phyloP scores from a whole-genome alignment of 2,888 invertebrate species.

The Tetrapedia diversipes region DNA sequence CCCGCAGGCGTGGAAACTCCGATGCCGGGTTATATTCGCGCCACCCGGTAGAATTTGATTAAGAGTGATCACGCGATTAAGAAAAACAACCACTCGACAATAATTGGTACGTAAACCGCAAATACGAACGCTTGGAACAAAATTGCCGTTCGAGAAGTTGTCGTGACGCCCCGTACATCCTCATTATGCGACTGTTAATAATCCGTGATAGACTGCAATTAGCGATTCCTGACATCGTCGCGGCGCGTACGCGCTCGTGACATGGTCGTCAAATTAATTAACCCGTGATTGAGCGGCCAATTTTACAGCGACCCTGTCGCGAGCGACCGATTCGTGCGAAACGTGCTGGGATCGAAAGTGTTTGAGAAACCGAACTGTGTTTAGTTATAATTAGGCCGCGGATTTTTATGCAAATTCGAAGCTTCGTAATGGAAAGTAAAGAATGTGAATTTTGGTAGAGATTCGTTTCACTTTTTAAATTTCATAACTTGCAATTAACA shows the following conservation, averaged over 20 bases:
- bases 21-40: neutral
- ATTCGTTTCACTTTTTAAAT: no score
- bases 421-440: no score
- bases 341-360: neutral
- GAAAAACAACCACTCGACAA: neutral
- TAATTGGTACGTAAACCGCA: conserved; percentile 11
- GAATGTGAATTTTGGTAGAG: no score
- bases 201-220: conserved; percentile 60
- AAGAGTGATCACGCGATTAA: neutral
- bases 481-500: no score
- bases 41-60: neutral
- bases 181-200: conserved; percentile 54
- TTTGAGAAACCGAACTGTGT: no score
- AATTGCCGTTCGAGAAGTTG: conserved; percentile 27
- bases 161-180: conserved; percentile 5
- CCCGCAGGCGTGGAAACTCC: no score
- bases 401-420: no score
- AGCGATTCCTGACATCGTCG: conserved; percentile 45
- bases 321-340: neutral
- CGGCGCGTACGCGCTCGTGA: conserved; percentile 37
- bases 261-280: conserved; percentile 64
- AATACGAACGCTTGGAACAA: neutral
- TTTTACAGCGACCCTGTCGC: conserved; percentile 9
- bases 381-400: no score
- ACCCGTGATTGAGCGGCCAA: conserved; percentile 15